Conservation (phyloP, 37 sponge, comb jelly and placozoan genomes). For the Theonella swinhoei region DNA sequence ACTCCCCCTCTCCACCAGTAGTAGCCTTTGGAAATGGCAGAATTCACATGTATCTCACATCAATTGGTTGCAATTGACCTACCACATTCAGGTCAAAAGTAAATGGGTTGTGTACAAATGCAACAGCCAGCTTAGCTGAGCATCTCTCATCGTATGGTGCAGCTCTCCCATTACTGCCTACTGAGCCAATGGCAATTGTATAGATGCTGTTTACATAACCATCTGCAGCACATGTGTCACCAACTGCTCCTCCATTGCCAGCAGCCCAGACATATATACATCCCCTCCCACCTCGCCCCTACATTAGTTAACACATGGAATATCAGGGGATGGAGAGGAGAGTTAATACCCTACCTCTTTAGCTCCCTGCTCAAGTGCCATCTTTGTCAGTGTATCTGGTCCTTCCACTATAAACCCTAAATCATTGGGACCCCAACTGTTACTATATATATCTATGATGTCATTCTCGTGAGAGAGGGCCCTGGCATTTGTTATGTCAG, state of each 20-base stretch:
- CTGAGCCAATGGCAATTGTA: slow-evolving; percentile 82
- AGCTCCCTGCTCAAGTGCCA: slow-evolving; percentile 56
- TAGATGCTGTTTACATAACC: slow-evolving; percentile 87
- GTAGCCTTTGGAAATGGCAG: slow-evolving; percentile 22
- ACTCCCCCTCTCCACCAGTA: slow-evolving; percentile 36
- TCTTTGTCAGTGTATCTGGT: slow-evolving; percentile 62
- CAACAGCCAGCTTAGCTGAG: slow-evolving; percentile 71
- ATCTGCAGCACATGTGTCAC: slow-evolving; percentile 85
- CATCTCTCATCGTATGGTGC: slow-evolving; percentile 87
- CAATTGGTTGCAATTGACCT: too few relatives aligned
- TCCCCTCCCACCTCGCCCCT: slow-evolving; percentile 81
- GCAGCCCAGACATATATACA: slow-evolving; percentile 93
- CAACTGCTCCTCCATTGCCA: slow-evolving; percentile 83
- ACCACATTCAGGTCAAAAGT: too few relatives aligned
- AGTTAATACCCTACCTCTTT: slow-evolving; percentile 46
- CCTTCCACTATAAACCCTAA: slow-evolving; percentile 86
- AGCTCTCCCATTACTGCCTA: slow-evolving; percentile 39
- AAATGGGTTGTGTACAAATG: too few relatives aligned
- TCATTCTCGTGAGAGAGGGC: slow-evolving; percentile 68
- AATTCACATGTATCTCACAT: too few relatives aligned
- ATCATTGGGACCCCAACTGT: slow-evolving; percentile 89
- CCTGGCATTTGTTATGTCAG: slow-evolving; percentile 74
- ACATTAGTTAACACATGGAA: background rate
- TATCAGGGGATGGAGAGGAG: too few relatives aligned
- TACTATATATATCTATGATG: slow-evolving; percentile 87